phyloP scores from a whole-genome alignment of 1,140 invertebrate genomes.

The Diachasmimorpha longicaudata region DNA sequence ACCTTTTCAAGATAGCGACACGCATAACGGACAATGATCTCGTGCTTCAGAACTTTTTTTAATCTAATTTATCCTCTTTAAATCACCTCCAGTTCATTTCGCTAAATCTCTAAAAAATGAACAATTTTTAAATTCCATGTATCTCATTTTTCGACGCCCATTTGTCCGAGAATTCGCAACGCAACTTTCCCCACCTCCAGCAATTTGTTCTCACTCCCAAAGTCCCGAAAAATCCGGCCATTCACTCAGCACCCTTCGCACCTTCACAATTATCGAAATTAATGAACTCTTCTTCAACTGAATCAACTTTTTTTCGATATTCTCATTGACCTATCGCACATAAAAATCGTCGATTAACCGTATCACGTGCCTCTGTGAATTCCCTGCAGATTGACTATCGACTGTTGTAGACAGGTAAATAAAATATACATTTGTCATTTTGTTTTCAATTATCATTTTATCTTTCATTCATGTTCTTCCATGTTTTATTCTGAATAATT shows the following conservation, averaged over 20 bases:
- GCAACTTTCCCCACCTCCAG: no score
- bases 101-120: no score
- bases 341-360: background rate
- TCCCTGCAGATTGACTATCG: constrained; percentile 4
- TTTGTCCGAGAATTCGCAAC: no score
- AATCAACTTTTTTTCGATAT: background rate
- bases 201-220: no score
- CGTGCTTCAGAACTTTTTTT: no score
- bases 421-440: constrained; percentile 9
- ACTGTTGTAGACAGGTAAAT: background rate
- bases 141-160: no score
- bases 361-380: background rate
- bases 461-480: background rate
- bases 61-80: no score
- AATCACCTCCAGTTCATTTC: no score
- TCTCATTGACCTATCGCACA: background rate
- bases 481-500: background rate
- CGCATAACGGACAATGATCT: no score
- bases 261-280: background rate
- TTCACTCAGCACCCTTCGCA: background rate
- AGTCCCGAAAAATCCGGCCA: background rate
- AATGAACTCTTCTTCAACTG: no score
- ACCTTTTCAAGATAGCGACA: no score
- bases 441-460: background rate
- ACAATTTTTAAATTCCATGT: no score